A percentile compares a stretch with the other conserved stretches of the same genome.
These are phyloP conservation scores for Cnemophilus loriae DNA, from an alignment of 2,113 vertebrate species.

Conservation along the genomic window DNA sequence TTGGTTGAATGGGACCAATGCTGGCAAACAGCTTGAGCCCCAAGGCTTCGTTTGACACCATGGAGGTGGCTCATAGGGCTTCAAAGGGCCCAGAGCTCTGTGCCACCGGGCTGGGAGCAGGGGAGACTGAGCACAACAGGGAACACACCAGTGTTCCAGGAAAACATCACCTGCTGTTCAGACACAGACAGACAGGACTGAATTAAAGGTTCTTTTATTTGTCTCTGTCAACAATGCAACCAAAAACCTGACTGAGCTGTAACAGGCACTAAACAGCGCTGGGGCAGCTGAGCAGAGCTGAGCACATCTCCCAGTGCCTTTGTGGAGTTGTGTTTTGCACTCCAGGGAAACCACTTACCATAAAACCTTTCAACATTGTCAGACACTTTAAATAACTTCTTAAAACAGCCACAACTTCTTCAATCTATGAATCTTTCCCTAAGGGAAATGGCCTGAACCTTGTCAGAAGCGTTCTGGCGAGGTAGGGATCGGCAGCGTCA, in stretches of 20 bases:
- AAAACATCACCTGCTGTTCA: neutral
- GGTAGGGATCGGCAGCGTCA: accelerated
- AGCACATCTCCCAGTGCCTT: neutral
- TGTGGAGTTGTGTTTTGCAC: neutral
- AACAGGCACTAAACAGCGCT: neutral
- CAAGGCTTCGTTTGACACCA: neutral
- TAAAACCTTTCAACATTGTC: neutral
- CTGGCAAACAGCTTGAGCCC: neutral
- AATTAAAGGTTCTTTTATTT: neutral
- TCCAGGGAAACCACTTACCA: neutral
- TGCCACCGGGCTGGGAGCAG: accelerated
- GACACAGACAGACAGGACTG: neutral
- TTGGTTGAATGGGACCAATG: neutral
- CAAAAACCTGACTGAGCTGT: neutral
- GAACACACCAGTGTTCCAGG: neutral
- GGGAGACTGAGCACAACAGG: neutral
- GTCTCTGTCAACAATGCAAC: neutral
- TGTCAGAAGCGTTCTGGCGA: accelerated
- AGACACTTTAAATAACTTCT: neutral
- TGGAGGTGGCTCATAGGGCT: accelerated
- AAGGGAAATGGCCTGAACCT: neutral
- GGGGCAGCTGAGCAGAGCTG: neutral
- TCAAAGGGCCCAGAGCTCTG: neutral
- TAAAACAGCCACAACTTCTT: neutral
- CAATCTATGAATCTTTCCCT: neutral